phyloP scores from a whole-genome alignment of 92 coral and sea anemone genomes.

The Heliopora coerulea region DNA sequence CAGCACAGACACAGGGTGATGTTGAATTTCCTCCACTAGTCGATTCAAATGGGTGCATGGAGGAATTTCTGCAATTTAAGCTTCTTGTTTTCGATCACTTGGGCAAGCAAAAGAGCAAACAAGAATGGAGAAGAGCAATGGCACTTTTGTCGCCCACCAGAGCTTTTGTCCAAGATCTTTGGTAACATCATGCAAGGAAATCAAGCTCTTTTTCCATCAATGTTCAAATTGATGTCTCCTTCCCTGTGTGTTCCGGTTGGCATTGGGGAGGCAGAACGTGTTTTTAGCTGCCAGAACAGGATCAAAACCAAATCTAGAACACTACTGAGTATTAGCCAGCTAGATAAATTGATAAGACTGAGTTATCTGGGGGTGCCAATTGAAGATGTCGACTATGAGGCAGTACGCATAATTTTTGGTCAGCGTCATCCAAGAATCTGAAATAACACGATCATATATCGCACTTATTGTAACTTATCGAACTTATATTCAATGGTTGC shows the following conservation, averaged over 20 bases:
- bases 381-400: too few species aligned
- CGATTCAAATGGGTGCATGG: not conserved
- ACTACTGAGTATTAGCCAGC: not conserved
- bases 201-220: not conserved
- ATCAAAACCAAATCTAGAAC: not conserved
- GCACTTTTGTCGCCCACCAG: not conserved
- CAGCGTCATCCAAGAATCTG: too few species aligned
- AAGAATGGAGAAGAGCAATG: not conserved
- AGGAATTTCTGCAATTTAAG: not conserved
- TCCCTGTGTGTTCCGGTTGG: slow-evolving; percentile 2
- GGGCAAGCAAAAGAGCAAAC: too few species aligned
- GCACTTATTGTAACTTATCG: too few species aligned
- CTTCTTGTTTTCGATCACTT: not conserved
- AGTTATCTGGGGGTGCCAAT: not conserved
- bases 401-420: too few species aligned
- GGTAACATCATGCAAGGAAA: not conserved
- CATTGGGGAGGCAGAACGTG: not conserved
- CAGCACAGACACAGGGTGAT: not conserved
- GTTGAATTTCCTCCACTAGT: not conserved
- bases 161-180: not conserved
- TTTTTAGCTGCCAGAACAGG: not conserved
- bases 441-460: too few species aligned
- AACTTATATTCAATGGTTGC: too few species aligned
- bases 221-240: not conserved
- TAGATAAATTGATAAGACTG: not conserved